Evolutionary conservation across 2,113 vertebrate genomes (phyloP).

Genomic region (Charina bottae): DNA sequence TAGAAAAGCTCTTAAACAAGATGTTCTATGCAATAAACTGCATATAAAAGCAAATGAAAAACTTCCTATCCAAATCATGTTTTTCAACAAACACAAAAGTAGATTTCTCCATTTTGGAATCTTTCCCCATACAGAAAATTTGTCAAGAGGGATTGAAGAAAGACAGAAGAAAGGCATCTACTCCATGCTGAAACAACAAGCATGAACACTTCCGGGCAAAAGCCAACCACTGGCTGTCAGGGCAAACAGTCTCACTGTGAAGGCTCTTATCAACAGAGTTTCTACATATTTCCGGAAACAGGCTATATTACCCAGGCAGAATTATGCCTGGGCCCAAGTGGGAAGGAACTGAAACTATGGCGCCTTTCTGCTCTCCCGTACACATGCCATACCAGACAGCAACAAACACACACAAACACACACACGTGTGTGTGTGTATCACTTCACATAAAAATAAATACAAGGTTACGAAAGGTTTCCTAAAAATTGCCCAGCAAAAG

Average conservation of each 20-base stretch:
- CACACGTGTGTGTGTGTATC: neutral
- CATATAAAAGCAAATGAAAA: neutral
- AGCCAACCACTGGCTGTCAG: neutral
- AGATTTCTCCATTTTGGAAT: neutral
- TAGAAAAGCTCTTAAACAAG: neutral
- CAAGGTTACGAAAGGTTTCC: neutral
- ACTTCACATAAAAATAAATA: neutral
- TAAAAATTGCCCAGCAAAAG: neutral
- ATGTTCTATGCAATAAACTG: neutral
- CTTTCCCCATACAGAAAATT: neutral
- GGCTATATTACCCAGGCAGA: neutral
- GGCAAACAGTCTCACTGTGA: neutral
- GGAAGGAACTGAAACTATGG: neutral
- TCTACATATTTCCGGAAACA: constrained; percentile 15
- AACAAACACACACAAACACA: too few relatives aligned
- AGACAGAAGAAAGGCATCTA: neutral
- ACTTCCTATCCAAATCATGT: neutral
- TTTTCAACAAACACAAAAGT: neutral
- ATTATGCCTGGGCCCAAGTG: neutral
- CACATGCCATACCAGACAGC: neutral
- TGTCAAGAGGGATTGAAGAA: neutral
- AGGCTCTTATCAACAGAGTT: neutral
- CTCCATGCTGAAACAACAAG: neutral
- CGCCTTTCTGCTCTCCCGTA: neutral
- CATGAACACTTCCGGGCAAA: neutral